Conservation (phyloP, 1,140 invertebrate species). For the Drosophila gunungcola region DNA sequence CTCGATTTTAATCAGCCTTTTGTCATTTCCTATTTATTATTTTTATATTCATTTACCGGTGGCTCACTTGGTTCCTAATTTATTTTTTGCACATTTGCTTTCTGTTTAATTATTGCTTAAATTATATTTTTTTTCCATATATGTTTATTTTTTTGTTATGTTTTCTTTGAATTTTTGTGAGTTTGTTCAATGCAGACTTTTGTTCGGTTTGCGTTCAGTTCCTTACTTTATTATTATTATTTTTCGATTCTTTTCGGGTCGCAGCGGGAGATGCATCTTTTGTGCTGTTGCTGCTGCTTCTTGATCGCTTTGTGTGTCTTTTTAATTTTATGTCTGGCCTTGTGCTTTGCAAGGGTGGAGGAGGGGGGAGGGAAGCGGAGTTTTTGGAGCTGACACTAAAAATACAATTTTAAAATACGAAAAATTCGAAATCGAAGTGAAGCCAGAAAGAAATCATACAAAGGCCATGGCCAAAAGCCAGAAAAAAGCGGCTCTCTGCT, state of each 20-base stretch:
- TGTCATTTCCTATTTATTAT: not conserved
- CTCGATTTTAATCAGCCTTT: not conserved
- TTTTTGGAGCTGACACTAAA: slow-evolving; percentile 71
- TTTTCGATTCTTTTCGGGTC: slow-evolving; percentile 49
- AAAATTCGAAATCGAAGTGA: slow-evolving; percentile 56
- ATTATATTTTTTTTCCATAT: slow-evolving; percentile 26
- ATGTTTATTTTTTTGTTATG: slow-evolving; percentile 4
- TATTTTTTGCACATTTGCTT: slow-evolving; percentile 19
- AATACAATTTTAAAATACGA: slow-evolving; percentile 67
- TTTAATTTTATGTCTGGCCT: slow-evolving; percentile 75
- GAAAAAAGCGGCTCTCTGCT: slow-evolving; percentile 39
- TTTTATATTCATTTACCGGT: not conserved
- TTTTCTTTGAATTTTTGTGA: not conserved
- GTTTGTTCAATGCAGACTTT: slow-evolving; percentile 5
- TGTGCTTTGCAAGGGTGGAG: slow-evolving; percentile 36
- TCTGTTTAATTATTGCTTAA: slow-evolving; percentile 25
- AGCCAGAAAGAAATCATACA: slow-evolving; percentile 69
- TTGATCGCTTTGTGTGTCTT: slow-evolving; percentile 74
- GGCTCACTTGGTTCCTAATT: slow-evolving; percentile 8
- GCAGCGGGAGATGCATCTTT: slow-evolving; percentile 77
- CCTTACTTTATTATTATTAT: slow-evolving; percentile 35
- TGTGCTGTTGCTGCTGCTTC: slow-evolving; percentile 34
- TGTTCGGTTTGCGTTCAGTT: slow-evolving; percentile 8
- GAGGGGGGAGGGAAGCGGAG: slow-evolving; percentile 13
- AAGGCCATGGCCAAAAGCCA: slow-evolving; percentile 57